phyloP scores from a whole-genome alignment of 2,113 vertebrate genomes.

The Tursiops truncatus region DNA sequence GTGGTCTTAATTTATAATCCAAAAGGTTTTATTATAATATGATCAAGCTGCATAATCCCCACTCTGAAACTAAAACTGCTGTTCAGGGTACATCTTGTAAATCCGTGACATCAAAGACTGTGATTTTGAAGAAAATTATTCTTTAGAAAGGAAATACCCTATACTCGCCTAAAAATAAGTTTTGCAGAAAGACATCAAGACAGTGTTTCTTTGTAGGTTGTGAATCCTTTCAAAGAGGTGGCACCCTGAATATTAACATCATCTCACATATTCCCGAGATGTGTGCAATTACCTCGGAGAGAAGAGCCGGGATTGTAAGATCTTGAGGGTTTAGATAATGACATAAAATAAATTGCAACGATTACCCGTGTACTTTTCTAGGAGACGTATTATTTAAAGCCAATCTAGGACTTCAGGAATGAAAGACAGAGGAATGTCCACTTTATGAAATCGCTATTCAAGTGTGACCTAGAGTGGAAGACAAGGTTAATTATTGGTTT shows the following conservation, averaged over 20 bases:
- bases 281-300: slow-evolving; percentile 85
- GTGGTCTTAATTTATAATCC: neutral
- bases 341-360: slow-evolving; percentile 94
- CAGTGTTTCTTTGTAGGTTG: slow-evolving; percentile 69
- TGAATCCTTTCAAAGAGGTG: slow-evolving; percentile 73
- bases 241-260: slow-evolving; percentile 82
- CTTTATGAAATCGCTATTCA: slow-evolving; percentile 90
- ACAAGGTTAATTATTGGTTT: slow-evolving; percentile 90
- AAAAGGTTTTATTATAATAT: slow-evolving; percentile 11
- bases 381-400: slow-evolving; percentile 88
- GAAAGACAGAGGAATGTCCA: slow-evolving; percentile 89
- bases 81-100: slow-evolving; percentile 26
- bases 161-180: slow-evolving; percentile 60
- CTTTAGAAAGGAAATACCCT: slow-evolving; percentile 19
- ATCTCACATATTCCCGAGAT: slow-evolving; percentile 85
- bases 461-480: slow-evolving; percentile 85
- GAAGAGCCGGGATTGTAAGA: slow-evolving; percentile 82
- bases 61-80: slow-evolving; percentile 39
- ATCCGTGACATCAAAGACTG: slow-evolving; percentile 22
- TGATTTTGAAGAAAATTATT: slow-evolving; percentile 54
- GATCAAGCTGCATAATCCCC: neutral
- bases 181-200: slow-evolving; percentile 62
- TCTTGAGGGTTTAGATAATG: slow-evolving; percentile 87
- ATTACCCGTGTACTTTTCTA: slow-evolving; percentile 88
- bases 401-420: slow-evolving; percentile 83